Evolutionary conservation across 2,797 vertebrate genomes (phyloP).

Genomic region (Acanthurus leucopareius): DNA sequence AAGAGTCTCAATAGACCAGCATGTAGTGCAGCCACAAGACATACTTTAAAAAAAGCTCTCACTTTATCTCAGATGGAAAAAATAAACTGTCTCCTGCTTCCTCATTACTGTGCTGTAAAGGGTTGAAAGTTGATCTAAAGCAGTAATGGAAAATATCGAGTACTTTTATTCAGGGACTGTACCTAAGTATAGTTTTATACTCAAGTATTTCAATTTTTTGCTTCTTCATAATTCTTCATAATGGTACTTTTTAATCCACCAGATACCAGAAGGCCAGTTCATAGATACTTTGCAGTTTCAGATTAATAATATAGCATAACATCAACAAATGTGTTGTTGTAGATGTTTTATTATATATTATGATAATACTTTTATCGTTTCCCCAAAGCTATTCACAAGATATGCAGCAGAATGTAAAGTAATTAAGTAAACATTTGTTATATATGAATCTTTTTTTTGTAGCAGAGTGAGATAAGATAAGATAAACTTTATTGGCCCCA

Average conservation of each 20-base stretch:
- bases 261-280: too few species aligned
- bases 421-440: too few species aligned
- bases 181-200: neutral
- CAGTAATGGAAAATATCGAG: neutral
- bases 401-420: too few species aligned
- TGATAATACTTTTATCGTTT: too few species aligned
- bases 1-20: slow-evolving; percentile 6
- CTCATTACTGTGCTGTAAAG: neutral
- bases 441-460: too few species aligned
- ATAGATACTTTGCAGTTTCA: too few species aligned
- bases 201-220: neutral
- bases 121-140: neutral
- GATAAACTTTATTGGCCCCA: too few species aligned
- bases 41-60: neutral
- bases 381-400: too few species aligned
- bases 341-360: too few species aligned
- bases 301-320: too few species aligned
- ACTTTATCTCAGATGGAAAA: neutral
- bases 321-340: too few species aligned
- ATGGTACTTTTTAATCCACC: neutral
- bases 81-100: neutral
- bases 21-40: neutral
- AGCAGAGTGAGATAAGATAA: too few species aligned
- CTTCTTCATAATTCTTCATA: neutral
- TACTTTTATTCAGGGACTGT: neutral